A percentile compares a stretch with the other conserved stretches of the same genome.
Conservation (phyloP, 2,888 invertebrate genomes). For the Bruchidius siliquastri region DNA sequence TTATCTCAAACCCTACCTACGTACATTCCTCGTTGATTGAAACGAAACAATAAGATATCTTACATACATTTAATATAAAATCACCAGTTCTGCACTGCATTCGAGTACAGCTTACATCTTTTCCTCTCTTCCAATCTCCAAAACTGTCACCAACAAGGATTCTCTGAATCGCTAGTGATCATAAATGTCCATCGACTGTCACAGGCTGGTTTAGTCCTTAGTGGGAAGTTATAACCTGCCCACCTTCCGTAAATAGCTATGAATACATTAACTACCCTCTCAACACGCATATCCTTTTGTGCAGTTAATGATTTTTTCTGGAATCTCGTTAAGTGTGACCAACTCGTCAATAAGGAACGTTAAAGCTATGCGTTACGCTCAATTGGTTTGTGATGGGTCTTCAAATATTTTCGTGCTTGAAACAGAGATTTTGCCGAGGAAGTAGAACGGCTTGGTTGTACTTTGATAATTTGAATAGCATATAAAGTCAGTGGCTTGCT, state of each 20-base stretch:
- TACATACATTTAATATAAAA: no score
- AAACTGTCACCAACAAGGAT: not conserved
- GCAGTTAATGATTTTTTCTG: not conserved
- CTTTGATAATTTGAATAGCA: no score
- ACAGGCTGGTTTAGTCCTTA: not conserved
- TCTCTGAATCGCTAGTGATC: not conserved
- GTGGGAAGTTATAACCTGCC: not conserved
- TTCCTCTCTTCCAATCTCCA: no score
- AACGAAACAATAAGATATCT: no score
- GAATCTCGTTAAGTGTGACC: not conserved
- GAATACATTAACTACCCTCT: not conserved
- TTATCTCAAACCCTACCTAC: no score
- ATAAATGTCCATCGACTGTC: not conserved
- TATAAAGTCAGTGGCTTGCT: no score
- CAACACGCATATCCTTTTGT: not conserved
- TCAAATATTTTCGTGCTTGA: no score
- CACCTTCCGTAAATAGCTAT: not conserved
- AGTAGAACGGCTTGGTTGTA: no score
- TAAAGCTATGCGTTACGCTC: not conserved
- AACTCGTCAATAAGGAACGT: not conserved
- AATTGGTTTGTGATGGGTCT: not conserved
- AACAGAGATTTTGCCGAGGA: no score
- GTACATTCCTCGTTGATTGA: no score
- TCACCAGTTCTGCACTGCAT: no score
- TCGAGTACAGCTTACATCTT: no score